Evolutionary conservation across 2,113 vertebrate species (phyloP).

Genomic region (Aramus guarauna): DNA sequence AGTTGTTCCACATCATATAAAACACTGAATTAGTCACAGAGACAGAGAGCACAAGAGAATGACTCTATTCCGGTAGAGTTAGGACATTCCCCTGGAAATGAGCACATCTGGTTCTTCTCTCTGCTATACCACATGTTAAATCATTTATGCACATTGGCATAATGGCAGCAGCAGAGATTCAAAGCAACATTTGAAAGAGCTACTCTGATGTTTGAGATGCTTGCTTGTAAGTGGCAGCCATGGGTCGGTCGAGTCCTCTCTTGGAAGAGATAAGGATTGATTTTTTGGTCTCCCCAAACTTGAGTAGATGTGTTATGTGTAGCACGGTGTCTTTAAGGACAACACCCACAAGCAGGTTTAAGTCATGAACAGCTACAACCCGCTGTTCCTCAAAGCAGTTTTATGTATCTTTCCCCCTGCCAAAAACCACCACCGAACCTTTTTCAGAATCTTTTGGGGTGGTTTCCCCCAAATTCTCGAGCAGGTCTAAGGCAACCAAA

Average conservation of each 20-base stretch:
- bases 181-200: not conserved
- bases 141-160: slow-evolving; percentile 43
- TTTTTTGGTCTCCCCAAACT: not conserved
- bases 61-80: slow-evolving; percentile 55
- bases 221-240: not conserved
- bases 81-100: slow-evolving; percentile 66
- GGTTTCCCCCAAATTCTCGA: not conserved
- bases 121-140: slow-evolving; percentile 49
- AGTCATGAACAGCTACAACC: not conserved
- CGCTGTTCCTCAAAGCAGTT: not conserved
- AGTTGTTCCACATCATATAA: slow-evolving; percentile 55
- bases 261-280: not conserved
- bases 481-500: not conserved
- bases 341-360: not conserved
- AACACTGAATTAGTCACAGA: slow-evolving; percentile 64
- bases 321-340: not conserved
- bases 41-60: slow-evolving; percentile 53
- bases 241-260: not conserved
- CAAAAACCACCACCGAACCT: not conserved
- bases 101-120: slow-evolving; percentile 68
- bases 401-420: not conserved
- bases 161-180: slow-evolving; percentile 26
- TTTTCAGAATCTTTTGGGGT: not conserved
- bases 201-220: not conserved
- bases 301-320: not conserved